phyloP scores from a whole-genome alignment of 2,888 invertebrate species.

The Alviniconcha strummeri region DNA sequence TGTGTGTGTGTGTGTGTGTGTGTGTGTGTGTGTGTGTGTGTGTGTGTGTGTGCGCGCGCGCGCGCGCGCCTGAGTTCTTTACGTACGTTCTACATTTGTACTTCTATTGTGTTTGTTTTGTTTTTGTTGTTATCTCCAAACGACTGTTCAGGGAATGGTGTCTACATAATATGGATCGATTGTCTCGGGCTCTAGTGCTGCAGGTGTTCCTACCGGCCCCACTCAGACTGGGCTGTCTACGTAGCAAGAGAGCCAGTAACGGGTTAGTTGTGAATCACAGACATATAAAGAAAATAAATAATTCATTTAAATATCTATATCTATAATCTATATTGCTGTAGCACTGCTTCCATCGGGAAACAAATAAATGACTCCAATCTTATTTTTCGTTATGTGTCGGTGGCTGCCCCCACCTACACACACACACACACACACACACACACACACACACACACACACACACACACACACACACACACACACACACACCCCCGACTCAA shows the following conservation, averaged over 20 bases:
- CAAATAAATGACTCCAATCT: no score
- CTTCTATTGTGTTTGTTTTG: no score
- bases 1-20: neutral
- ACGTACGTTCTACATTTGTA: neutral
- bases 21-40: slow-evolving; percentile 4
- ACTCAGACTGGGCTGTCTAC: no score
- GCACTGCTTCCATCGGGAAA: no score
- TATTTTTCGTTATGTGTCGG: no score
- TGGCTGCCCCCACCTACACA: neutral
- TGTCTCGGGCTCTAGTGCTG: no score
- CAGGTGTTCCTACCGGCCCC: no score
- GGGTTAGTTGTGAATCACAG: neutral
- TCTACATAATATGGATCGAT: no score
- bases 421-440: neutral
- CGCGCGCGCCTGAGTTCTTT: neutral
- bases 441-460: neutral
- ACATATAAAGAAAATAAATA: neutral
- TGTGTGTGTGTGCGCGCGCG: neutral
- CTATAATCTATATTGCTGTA: neutral
- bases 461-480: neutral
- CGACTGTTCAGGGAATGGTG: no score
- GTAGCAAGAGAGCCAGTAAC: no score
- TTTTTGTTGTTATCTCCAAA: no score
- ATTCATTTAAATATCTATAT: neutral
- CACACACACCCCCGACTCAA: neutral